These are phyloP conservation scores for Drosophila neocordata DNA, from an alignment of 1,140 invertebrate species.

Conservation along the genomic window DNA sequence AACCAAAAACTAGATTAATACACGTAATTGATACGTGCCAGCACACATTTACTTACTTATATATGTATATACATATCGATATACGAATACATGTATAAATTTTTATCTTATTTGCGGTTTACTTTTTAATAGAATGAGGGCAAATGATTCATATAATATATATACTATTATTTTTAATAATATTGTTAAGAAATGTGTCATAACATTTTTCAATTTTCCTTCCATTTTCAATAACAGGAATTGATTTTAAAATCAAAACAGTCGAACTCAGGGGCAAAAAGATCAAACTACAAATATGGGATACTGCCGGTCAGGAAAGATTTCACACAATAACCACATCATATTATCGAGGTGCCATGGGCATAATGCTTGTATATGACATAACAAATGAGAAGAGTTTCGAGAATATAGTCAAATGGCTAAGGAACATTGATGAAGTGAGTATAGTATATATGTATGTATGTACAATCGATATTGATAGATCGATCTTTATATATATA, in stretches of 20 bases:
- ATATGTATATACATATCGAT: neutral
- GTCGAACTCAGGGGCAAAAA: constrained; percentile 98
- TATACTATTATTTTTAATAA: constrained; percentile 12
- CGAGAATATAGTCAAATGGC: constrained; percentile 99
- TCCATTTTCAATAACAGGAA: constrained; percentile 86
- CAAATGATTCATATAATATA: constrained; percentile 12
- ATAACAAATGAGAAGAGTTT: constrained; percentile 99
- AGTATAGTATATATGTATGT: constrained; percentile 16
- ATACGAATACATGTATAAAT: neutral
- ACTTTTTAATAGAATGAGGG: constrained; percentile 23
- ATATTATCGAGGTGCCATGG: constrained; percentile 98
- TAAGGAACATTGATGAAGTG: constrained; percentile 98
- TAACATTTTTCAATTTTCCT: constrained; percentile 57
- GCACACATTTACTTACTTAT: constrained; percentile 11
- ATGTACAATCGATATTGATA: neutral
- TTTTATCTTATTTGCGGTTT: constrained; percentile 5
- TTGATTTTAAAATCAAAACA: constrained; percentile 99
- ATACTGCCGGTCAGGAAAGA: constrained; percentile 93
- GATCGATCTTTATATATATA: too few relatives aligned
- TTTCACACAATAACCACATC: constrained; percentile 99
- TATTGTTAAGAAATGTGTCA: neutral
- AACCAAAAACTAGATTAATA: constrained; percentile 40
- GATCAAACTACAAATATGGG: constrained; percentile 99
- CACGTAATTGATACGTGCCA: constrained; percentile 52
- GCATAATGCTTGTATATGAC: constrained; percentile 99